Conservation (phyloP, 1,140 invertebrate genomes). For the Drosophila setifemur region DNA sequence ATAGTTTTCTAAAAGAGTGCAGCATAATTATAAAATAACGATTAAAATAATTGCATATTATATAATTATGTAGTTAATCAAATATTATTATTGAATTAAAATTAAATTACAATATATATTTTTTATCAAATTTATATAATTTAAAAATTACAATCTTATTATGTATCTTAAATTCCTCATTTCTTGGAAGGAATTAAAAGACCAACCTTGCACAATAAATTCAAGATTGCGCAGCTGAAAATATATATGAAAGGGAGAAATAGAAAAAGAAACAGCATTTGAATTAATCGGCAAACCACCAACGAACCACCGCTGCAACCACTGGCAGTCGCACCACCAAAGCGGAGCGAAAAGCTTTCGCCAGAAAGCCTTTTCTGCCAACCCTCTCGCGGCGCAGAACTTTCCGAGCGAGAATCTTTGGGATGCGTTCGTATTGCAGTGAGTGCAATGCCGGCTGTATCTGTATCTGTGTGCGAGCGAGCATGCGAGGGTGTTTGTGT, state of each 20-base stretch:
- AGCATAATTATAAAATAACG: no score
- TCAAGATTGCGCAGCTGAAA: slow-evolving; percentile 60
- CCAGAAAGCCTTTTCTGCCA: slow-evolving; percentile 48
- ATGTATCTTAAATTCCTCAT: background rate
- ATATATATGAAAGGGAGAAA: slow-evolving; percentile 17
- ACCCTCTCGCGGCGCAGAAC: slow-evolving; percentile 45
- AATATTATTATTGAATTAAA: no score
- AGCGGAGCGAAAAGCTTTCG: slow-evolving; percentile 20
- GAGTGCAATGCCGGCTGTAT: slow-evolving; percentile 47
- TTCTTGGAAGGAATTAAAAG: slow-evolving; percentile 5
- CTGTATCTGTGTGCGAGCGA: slow-evolving; percentile 8
- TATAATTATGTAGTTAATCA: no score
- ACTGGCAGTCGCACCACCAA: slow-evolving; percentile 15
- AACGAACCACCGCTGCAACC: slow-evolving; percentile 12
- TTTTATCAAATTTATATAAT: no score
- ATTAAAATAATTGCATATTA: no score
- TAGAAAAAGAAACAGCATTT: background rate
- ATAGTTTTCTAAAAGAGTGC: no score
- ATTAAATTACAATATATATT: no score
- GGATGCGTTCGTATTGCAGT: slow-evolving; percentile 32
- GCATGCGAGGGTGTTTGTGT: slow-evolving; percentile 6
- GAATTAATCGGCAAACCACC: slow-evolving; percentile 28
- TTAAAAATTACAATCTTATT: background rate
- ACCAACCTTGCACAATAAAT: slow-evolving; percentile 71
- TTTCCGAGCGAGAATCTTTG: slow-evolving; percentile 50